Evolutionary conservation across 64 coral and sea anemone genomes (phyloP).

Genomic region (Pocillopora damicornis): DNA sequence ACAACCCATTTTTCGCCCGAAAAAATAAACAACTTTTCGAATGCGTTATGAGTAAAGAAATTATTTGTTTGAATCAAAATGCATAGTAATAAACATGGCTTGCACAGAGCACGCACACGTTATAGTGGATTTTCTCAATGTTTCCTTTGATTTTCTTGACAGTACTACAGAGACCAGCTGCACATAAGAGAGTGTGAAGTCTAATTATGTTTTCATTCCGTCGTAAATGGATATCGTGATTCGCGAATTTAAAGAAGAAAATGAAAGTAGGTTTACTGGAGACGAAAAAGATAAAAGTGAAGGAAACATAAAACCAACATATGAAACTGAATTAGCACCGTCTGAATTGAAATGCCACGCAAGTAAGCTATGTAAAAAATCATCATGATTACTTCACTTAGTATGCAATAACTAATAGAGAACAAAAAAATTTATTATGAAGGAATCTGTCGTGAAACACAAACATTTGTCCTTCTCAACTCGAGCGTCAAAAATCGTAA

Average conservation of each 20-base stretch:
- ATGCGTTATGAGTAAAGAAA: too few relatives aligned
- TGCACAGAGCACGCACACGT: background rate
- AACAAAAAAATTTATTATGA: background rate
- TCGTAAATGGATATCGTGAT: background rate
- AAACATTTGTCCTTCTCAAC: slow-evolving; percentile 5
- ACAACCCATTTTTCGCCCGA: too few relatives aligned
- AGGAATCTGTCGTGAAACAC: background rate
- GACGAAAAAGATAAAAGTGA: background rate
- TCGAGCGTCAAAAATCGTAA: background rate
- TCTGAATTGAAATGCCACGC: background rate
- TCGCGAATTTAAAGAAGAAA: background rate
- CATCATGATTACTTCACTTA: background rate
- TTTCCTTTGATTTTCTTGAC: background rate
- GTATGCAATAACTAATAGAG: background rate
- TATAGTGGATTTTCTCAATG: background rate
- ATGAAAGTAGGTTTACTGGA: background rate
- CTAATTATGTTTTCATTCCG: slow-evolving; percentile 6
- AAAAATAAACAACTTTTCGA: too few relatives aligned
- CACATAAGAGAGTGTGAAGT: background rate
- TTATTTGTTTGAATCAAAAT: too few relatives aligned
- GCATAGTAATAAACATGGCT: background rate
- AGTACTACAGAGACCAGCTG: background rate
- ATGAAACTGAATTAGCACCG: background rate
- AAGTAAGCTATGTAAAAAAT: background rate
- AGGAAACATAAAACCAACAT: background rate